Conservation (phyloP, 2,888 invertebrate species). For the Mimachlamys varia region DNA sequence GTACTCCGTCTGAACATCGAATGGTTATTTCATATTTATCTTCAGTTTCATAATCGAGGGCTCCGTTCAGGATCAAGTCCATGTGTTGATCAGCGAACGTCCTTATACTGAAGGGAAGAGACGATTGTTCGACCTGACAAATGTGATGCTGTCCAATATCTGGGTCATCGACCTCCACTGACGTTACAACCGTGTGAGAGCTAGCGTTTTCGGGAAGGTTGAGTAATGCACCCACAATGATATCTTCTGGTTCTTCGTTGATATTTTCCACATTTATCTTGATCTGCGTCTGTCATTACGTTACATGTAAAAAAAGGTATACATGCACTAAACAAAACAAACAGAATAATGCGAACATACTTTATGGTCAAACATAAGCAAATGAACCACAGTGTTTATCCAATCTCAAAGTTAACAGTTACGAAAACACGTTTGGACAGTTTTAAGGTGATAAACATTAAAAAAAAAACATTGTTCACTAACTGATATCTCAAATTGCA, state of each 20-base stretch:
- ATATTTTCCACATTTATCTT: conserved; percentile 59
- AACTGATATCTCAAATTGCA: too few species aligned
- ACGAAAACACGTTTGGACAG: too few species aligned
- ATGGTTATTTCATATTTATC: conserved; percentile 49
- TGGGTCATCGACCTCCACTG: conserved; percentile 62
- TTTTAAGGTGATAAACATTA: too few species aligned
- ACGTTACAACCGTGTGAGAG: conserved; percentile 50
- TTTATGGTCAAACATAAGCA: too few species aligned
- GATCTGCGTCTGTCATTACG: conserved; percentile 57
- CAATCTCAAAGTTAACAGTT: too few species aligned
- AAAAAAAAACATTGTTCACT: too few species aligned
- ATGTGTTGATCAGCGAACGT: conserved; percentile 48
- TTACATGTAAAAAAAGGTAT: neutral
- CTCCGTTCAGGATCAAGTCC: conserved; percentile 53
- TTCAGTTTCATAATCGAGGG: conserved; percentile 59
- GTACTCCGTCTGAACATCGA: conserved; percentile 66
- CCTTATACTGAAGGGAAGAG: conserved; percentile 53
- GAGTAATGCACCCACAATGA: conserved; percentile 49
- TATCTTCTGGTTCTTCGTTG: conserved; percentile 65
- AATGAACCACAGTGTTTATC: too few species aligned
- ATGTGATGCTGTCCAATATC: conserved; percentile 61
- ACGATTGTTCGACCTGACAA: conserved; percentile 52
- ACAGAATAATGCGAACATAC: too few species aligned
- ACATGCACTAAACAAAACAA: neutral
- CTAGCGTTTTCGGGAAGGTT: conserved; percentile 56